These are phyloP conservation scores for Vidua macroura DNA, from an alignment of 2,113 vertebrate species.

Conservation along the genomic window DNA sequence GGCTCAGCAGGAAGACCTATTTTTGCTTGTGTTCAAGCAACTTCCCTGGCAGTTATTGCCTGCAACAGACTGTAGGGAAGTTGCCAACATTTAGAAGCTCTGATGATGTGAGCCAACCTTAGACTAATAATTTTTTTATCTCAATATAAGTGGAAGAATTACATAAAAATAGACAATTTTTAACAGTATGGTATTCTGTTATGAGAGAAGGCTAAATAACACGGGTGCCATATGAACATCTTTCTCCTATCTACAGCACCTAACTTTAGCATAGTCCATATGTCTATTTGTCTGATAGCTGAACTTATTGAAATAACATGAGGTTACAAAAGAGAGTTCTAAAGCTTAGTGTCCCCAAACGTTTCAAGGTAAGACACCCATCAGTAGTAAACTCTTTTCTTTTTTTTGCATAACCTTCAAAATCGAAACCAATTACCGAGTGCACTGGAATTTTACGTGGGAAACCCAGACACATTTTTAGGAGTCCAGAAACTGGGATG, in stretches of 20 bases:
- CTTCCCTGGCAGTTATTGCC: slow-evolving; percentile 79
- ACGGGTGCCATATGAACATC: slow-evolving; percentile 72
- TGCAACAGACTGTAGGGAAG: slow-evolving; percentile 77
- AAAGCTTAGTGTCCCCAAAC: slow-evolving; percentile 4
- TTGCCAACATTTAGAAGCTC: slow-evolving; percentile 82
- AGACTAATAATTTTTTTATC: slow-evolving; percentile 85
- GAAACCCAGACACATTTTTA: background rate
- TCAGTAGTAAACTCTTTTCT: background rate
- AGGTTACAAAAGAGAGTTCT: slow-evolving; percentile 62
- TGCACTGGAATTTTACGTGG: background rate
- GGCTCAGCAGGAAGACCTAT: slow-evolving; percentile 79
- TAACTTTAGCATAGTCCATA: slow-evolving; percentile 83
- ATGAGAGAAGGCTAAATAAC: slow-evolving; percentile 72
- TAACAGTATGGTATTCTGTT: slow-evolving; percentile 79
- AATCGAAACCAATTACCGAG: background rate
- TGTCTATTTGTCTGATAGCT: slow-evolving; percentile 79
- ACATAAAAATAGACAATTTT: slow-evolving; percentile 83
- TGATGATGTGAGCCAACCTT: slow-evolving; percentile 81
- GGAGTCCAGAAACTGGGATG: background rate
- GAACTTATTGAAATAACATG: slow-evolving; percentile 69
- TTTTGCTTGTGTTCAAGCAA: slow-evolving; percentile 75
- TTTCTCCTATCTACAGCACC: slow-evolving; percentile 70
- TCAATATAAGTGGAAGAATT: slow-evolving; percentile 82
- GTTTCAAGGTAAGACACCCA: slow-evolving; percentile 60
- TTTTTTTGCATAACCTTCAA: background rate